Evolutionary conservation across 1,140 invertebrate genomes (phyloP).

Genomic region (Heliconius himera): DNA sequence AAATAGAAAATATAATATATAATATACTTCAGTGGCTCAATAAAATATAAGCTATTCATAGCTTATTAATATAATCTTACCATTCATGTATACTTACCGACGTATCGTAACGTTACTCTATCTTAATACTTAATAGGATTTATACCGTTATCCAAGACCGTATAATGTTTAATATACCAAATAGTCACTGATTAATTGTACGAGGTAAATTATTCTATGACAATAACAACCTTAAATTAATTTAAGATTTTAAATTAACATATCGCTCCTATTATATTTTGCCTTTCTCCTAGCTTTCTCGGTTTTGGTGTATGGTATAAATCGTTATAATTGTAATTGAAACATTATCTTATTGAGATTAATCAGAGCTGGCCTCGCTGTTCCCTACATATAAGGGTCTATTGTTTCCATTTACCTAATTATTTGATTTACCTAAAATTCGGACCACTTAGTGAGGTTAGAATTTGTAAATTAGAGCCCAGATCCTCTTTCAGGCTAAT

Average conservation of each 20-base stretch:
- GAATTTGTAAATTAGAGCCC: conserved; percentile 56
- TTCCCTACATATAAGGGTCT: conserved; percentile 48
- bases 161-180: conserved; percentile 44
- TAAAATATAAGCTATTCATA: conserved; percentile 77
- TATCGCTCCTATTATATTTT: conserved; percentile 39
- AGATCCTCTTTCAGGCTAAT: conserved; percentile 50
- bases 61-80: conserved; percentile 68
- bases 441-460: conserved; percentile 70
- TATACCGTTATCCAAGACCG: conserved; percentile 67
- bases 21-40: conserved; percentile 79
- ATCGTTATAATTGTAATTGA: conserved; percentile 44
- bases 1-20: conserved; percentile 80
- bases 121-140: conserved; percentile 40
- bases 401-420: conserved; percentile 37
- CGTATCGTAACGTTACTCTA: conserved; percentile 48
- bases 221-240: conserved; percentile 64
- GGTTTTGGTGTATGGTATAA: conserved; percentile 65
- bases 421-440: conserved; percentile 56
- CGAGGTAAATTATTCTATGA: conserved; percentile 66
- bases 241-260: conserved; percentile 50
- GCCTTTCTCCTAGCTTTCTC: conserved; percentile 40
- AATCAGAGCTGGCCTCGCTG: conserved; percentile 60
- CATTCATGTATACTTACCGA: conserved; percentile 63
- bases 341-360: conserved; percentile 51
- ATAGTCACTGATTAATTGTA: conserved; percentile 49